A percentile compares a stretch with the other conserved stretches of the same genome.
phyloP scores from a whole-genome alignment of 2,888 invertebrate species.

The Orthonychiurus folsomi region DNA sequence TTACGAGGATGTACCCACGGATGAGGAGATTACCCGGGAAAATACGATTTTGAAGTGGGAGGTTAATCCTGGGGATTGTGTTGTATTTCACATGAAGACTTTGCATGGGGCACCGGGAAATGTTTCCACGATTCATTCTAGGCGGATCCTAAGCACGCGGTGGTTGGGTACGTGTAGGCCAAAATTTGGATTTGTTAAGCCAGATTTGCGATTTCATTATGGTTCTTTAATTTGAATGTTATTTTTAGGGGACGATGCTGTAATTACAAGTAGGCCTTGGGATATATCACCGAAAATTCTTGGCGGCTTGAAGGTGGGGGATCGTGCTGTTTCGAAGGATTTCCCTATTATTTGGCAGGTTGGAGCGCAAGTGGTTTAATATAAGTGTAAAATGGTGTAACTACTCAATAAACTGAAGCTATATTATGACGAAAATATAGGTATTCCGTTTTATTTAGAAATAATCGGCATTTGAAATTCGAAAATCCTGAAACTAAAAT shows the following conservation, averaged over 20 bases:
- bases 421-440: too few relatives aligned
- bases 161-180: too few relatives aligned
- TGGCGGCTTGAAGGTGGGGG: conserved; percentile 27
- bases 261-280: conserved; percentile 40
- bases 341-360: conserved; percentile 11
- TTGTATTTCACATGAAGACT: conserved; percentile 8
- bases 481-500: too few relatives aligned
- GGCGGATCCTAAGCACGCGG: conserved; percentile 8
- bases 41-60: neutral
- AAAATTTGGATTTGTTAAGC: neutral
- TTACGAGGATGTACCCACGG: conserved; percentile 1
- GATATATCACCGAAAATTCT: conserved; percentile 37
- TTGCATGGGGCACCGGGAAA: conserved; percentile 8
- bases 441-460: too few relatives aligned
- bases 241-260: conserved; percentile 40
- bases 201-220: neutral
- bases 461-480: too few relatives aligned
- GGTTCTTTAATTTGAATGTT: neutral
- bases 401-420: too few relatives aligned
- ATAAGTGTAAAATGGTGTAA: too few relatives aligned
- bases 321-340: neutral
- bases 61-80: conserved; percentile 7
- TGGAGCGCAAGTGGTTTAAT: too few relatives aligned
- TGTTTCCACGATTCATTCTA: neutral
- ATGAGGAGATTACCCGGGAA: neutral